Conservation (phyloP, 2,797 vertebrate genomes). For the Myripristis murdjan region DNA sequence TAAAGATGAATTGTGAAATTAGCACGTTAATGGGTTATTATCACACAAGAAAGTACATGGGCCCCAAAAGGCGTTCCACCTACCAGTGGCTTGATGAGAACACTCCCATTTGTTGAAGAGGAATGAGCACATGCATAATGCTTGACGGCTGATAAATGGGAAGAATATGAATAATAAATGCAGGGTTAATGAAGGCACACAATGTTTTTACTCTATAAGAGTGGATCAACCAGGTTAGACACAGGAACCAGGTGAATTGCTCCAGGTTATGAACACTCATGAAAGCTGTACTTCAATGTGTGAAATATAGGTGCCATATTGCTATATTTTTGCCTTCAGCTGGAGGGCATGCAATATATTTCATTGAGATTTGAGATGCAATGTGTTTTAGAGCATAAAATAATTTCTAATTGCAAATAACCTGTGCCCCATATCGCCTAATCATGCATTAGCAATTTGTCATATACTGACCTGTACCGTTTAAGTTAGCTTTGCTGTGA, state of each 20-base stretch:
- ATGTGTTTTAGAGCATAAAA: constrained; percentile 9
- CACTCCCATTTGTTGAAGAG: constrained; percentile 43
- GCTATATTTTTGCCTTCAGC: neutral
- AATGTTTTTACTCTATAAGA: constrained; percentile 20
- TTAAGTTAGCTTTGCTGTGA: neutral
- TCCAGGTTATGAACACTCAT: neutral
- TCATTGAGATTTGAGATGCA: neutral
- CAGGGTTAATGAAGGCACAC: constrained; percentile 34
- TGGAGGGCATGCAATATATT: neutral
- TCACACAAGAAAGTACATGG: constrained; percentile 53
- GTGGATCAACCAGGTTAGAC: constrained; percentile 15
- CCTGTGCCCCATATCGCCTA: neutral
- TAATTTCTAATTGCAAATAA: neutral
- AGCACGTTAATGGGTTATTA: constrained; percentile 76
- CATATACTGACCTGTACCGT: neutral
- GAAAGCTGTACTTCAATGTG: too few species aligned
- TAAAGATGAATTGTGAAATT: constrained; percentile 70
- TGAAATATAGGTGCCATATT: neutral
- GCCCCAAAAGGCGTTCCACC: constrained; percentile 53
- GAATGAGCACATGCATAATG: constrained; percentile 37
- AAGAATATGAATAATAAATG: constrained; percentile 50
- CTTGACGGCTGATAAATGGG: constrained; percentile 62
- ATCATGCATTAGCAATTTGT: neutral
- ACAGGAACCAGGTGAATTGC: neutral
- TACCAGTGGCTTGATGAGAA: constrained; percentile 49